Percentiles rank a stretch among this genome's conserved stretches.
Evolutionary conservation across 53 echinoderm and acorn worm genomes (phyloP).

Genomic region (Actinopyga echinites): DNA sequence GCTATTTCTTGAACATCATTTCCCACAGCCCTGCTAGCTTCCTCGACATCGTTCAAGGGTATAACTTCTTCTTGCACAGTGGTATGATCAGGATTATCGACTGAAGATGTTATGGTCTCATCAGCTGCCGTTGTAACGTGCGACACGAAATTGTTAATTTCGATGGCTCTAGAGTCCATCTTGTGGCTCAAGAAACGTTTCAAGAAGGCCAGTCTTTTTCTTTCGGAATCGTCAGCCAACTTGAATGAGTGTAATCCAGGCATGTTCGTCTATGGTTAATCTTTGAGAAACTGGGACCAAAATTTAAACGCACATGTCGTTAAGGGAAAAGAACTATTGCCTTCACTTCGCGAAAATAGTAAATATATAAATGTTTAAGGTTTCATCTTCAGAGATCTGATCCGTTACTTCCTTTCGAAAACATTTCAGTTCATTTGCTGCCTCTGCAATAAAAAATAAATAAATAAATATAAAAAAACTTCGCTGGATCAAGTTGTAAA

Average conservation of each 20-base stretch:
- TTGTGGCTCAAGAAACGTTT: neutral
- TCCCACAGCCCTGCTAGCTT: no score
- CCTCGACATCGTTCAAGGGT: no score
- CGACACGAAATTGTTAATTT: neutral
- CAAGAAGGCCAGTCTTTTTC: neutral
- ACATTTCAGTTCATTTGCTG: no score
- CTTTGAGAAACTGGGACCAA: neutral
- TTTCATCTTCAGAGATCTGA: no score
- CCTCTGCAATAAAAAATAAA: no score
- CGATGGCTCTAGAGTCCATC: slow-evolving; percentile 11
- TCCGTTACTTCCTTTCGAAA: no score
- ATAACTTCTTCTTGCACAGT: neutral
- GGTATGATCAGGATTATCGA: neutral
- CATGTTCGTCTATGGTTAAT: neutral
- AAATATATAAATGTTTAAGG: neutral
- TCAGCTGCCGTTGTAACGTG: neutral
- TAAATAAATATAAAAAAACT: no score
- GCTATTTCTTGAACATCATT: no score
- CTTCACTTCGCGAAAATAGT: neutral
- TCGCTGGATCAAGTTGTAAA: no score
- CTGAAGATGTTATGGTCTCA: neutral
- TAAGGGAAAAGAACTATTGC: neutral
- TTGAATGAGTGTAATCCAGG: neutral
- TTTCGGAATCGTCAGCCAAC: neutral
- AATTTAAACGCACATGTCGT: neutral